Percentiles rank a stretch among this genome's conserved stretches.
Conservation (phyloP, 2,797 vertebrate genomes). For the Syngnathus acus region DNA sequence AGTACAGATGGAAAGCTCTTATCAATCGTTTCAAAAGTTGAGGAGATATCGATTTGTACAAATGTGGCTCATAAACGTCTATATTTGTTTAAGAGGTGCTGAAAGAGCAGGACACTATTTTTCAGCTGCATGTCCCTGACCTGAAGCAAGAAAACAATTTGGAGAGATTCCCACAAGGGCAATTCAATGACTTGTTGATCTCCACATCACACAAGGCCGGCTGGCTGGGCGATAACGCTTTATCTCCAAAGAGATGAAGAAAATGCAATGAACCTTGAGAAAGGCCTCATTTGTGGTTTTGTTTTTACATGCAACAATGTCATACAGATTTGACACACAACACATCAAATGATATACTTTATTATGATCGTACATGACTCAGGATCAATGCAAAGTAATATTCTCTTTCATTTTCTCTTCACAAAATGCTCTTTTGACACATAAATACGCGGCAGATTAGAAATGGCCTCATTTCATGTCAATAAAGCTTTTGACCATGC, state of each 20-base stretch:
- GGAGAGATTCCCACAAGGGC: conserved; percentile 65
- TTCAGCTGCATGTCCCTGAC: conserved; percentile 57
- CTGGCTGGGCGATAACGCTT: conserved; percentile 11
- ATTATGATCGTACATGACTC: conserved; percentile 66
- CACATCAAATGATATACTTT: conserved; percentile 69
- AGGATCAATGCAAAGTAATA: conserved; percentile 65
- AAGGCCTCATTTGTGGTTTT: neutral
- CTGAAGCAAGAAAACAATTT: conserved; percentile 41
- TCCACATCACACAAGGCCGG: conserved; percentile 11
- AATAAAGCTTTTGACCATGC: conserved; percentile 75
- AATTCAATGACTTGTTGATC: conserved; percentile 52
- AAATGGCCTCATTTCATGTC: conserved; percentile 56
- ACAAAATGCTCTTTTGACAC: conserved; percentile 55
- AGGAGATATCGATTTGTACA: conserved; percentile 2
- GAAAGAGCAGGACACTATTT: conserved; percentile 7
- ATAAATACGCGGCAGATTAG: conserved; percentile 66
- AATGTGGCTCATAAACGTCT: neutral
- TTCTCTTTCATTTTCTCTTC: conserved; percentile 50
- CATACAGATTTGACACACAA: neutral
- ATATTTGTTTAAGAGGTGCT: neutral
- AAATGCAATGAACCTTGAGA: neutral
- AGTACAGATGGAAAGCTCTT: neutral
- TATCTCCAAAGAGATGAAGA: conserved; percentile 18
- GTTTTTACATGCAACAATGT: conserved; percentile 11
- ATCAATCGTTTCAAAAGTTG: no score